Conservation (phyloP, 2,113 vertebrate genomes). For the Pomatostomus ruficeps region DNA sequence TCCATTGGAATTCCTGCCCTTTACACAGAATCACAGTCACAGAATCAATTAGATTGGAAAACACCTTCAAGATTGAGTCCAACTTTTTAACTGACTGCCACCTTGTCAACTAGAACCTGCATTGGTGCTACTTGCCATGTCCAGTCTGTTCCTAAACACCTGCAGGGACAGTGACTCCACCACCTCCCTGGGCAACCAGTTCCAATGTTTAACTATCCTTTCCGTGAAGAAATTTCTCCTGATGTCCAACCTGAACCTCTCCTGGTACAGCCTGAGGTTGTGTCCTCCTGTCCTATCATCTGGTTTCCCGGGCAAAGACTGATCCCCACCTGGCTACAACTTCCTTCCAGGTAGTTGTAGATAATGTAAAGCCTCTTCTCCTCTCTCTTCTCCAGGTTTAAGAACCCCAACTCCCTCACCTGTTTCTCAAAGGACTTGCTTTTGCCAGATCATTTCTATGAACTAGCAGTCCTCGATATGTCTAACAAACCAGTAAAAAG, state of each 20-base stretch:
- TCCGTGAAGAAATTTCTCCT: background rate
- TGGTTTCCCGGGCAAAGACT: background rate
- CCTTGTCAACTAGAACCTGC: background rate
- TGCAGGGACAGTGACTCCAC: no score
- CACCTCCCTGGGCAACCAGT: background rate
- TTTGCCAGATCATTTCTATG: background rate
- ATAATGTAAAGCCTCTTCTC: background rate
- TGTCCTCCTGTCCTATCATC: background rate
- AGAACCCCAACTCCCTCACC: background rate
- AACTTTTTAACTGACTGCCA: background rate
- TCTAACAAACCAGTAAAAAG: background rate
- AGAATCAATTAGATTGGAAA: background rate
- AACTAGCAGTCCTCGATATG: background rate
- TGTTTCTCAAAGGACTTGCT: background rate
- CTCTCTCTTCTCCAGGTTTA: background rate
- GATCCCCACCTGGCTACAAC: background rate
- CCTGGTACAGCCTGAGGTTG: background rate
- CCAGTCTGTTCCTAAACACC: background rate
- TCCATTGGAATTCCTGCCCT: background rate
- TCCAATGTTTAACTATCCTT: background rate
- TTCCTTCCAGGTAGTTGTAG: background rate
- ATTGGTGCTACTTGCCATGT: rapidly evolving
- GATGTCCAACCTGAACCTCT: background rate
- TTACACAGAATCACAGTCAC: background rate
- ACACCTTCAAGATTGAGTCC: background rate